Conservation (phyloP, 1,140 invertebrate species). For the Tenebrio molitor region DNA sequence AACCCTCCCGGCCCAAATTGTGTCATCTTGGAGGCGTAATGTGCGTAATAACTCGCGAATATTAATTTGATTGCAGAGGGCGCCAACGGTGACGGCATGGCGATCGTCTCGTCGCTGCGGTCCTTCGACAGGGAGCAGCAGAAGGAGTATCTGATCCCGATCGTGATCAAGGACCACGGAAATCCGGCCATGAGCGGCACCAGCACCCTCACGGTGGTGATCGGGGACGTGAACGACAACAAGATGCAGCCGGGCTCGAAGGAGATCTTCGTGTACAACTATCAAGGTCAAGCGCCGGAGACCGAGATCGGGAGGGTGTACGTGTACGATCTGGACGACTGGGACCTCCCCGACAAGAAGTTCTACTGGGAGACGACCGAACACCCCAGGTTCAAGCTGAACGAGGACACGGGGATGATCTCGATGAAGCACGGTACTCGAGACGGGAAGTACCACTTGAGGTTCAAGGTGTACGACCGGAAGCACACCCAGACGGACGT, state of each 20-base stretch:
- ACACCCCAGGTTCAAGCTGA: conserved; percentile 87
- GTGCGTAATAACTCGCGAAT: conserved; percentile 21
- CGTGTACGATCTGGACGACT: conserved; percentile 96
- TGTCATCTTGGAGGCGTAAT: conserved; percentile 9
- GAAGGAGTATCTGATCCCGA: conserved; percentile 95
- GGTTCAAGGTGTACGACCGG: conserved; percentile 94
- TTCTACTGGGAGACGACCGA: conserved; percentile 91
- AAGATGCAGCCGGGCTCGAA: conserved; percentile 97
- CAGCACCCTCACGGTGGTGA: conserved; percentile 93
- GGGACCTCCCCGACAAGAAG: conserved; percentile 97
- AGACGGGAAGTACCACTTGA: conserved; percentile 87
- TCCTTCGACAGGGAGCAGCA: conserved; percentile 96
- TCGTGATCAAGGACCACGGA: conserved; percentile 92
- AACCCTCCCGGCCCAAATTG: conserved; percentile 9
- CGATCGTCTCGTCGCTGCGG: conserved; percentile 89
- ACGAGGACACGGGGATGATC: conserved; percentile 95
- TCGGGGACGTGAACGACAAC: conserved; percentile 97
- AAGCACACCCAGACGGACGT: conserved; percentile 94
- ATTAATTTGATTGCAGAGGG: conserved; percentile 75
- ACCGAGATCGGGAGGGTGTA: conserved; percentile 96
- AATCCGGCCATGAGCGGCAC: conserved; percentile 94
- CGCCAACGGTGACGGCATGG: conserved; percentile 96
- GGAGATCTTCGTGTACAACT: conserved; percentile 97
- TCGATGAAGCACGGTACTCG: conserved; percentile 93
- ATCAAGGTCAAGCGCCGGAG: conserved; percentile 91